These are phyloP conservation scores for Sesia apiformis DNA, from an alignment of 2,888 invertebrate genomes.

Conservation along the genomic window DNA sequence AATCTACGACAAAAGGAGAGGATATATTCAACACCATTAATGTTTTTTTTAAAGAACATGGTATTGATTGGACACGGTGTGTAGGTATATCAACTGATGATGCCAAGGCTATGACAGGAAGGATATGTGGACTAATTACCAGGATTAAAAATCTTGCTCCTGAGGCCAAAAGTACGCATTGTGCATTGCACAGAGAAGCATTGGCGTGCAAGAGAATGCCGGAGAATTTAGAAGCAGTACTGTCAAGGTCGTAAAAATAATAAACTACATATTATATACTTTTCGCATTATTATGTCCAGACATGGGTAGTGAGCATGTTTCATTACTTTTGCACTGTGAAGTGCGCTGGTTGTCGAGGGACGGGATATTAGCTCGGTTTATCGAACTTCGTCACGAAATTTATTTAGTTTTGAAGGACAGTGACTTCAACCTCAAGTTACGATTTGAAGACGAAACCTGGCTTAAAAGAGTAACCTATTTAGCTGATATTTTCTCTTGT, in stretches of 20 bases:
- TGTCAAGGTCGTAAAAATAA: slow-evolving; percentile 6
- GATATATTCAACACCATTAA: too few relatives aligned
- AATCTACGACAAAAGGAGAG: too few relatives aligned
- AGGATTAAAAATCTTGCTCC: slow-evolving; percentile 10
- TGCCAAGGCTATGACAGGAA: too few relatives aligned
- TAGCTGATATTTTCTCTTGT: slow-evolving; percentile 7
- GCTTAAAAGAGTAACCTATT: slow-evolving; percentile 8
- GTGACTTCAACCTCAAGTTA: slow-evolving; percentile 4
- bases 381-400: too few relatives aligned
- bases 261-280: slow-evolving; percentile 3
- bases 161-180: slow-evolving; percentile 8
- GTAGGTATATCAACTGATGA: too few relatives aligned
- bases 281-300: slow-evolving; percentile 6
- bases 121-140: slow-evolving; percentile 9
- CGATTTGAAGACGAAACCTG: slow-evolving; percentile 8
- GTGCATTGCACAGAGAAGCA: slow-evolving; percentile 7
- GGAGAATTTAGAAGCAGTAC: slow-evolving; percentile 4
- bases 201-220: slow-evolving; percentile 7
- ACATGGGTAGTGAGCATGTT: slow-evolving; percentile 8
- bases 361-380: too few relatives aligned
- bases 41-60: too few relatives aligned
- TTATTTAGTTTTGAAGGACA: too few relatives aligned
- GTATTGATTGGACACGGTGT: too few relatives aligned
- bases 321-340: slow-evolving; percentile 9
- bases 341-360: slow-evolving; percentile 9